Evolutionary conservation across 2,888 invertebrate genomes (phyloP).

Genomic region (Cerceris ruficornis): DNA sequence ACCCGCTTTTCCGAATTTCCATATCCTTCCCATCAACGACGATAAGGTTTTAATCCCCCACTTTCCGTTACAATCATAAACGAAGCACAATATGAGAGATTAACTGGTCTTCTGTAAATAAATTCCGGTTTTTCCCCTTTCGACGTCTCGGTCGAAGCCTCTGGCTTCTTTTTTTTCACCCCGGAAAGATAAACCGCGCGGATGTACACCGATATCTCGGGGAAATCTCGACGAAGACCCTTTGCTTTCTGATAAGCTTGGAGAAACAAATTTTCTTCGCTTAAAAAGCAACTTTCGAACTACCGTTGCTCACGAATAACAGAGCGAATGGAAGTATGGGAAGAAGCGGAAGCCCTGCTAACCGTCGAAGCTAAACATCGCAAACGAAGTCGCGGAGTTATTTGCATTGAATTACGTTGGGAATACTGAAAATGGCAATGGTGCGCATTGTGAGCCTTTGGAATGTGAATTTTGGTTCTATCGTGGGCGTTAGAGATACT

Average conservation of each 20-base stretch:
- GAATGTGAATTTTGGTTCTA: no score
- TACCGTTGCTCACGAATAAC: not conserved
- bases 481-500: no score
- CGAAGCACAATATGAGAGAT: constrained; percentile 51
- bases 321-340: not conserved
- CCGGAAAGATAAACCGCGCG: constrained; percentile 15
- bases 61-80: constrained; percentile 62
- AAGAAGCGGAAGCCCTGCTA: not conserved
- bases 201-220: constrained; percentile 14
- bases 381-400: no score
- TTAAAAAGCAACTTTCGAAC: constrained; percentile 3
- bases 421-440: no score
- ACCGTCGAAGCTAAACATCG: not conserved
- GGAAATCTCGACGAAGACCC: constrained; percentile 6
- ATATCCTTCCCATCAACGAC: constrained; percentile 40
- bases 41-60: constrained; percentile 33
- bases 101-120: constrained; percentile 55
- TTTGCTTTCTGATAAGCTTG: constrained; percentile 21
- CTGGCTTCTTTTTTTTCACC: constrained; percentile 16
- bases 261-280: constrained; percentile 8
- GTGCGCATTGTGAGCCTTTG: no score
- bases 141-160: constrained; percentile 4
- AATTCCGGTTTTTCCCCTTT: constrained; percentile 44
- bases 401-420: not conserved
- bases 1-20: constrained; percentile 20